Conservation (phyloP, 1,140 invertebrate genomes). For the Drosophila repletoides region DNA sequence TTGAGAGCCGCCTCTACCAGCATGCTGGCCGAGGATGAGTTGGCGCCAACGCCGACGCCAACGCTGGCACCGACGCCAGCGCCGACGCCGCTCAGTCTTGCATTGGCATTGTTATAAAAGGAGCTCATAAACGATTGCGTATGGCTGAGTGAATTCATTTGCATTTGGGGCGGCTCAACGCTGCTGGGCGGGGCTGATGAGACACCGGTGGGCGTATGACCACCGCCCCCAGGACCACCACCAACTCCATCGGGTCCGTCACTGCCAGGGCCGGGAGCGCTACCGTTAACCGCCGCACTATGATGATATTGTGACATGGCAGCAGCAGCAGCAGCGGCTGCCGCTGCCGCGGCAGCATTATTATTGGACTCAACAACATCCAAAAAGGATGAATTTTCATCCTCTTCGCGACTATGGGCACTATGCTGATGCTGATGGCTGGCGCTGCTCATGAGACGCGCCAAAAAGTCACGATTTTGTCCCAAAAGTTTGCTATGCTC, state of each 20-base stretch:
- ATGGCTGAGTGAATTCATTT: constrained; percentile 78
- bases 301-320: constrained; percentile 77
- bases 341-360: constrained; percentile 58
- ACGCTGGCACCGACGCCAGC: constrained; percentile 13
- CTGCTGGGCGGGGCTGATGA: constrained; percentile 17
- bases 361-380: constrained; percentile 81
- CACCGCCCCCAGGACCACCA: constrained; percentile 2
- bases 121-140: constrained; percentile 81
- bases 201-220: constrained; percentile 20
- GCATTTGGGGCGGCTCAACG: constrained; percentile 64
- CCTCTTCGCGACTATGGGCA: constrained; percentile 69
- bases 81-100: constrained; percentile 67
- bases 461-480: constrained; percentile 77
- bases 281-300: constrained; percentile 29
- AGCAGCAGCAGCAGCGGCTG: constrained; percentile 57
- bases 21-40: constrained; percentile 81
- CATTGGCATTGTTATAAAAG: constrained; percentile 81
- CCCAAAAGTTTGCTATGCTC: constrained; percentile 76
- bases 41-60: constrained; percentile 42
- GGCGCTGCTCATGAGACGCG: constrained; percentile 76
- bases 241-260: constrained; percentile 3
- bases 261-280: constrained; percentile 6
- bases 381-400: constrained; percentile 80
- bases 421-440: constrained; percentile 65
- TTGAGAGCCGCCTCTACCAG: constrained; percentile 81